Conservation (phyloP, 2,888 invertebrate species). For the Neoscelio sp. region DNA sequence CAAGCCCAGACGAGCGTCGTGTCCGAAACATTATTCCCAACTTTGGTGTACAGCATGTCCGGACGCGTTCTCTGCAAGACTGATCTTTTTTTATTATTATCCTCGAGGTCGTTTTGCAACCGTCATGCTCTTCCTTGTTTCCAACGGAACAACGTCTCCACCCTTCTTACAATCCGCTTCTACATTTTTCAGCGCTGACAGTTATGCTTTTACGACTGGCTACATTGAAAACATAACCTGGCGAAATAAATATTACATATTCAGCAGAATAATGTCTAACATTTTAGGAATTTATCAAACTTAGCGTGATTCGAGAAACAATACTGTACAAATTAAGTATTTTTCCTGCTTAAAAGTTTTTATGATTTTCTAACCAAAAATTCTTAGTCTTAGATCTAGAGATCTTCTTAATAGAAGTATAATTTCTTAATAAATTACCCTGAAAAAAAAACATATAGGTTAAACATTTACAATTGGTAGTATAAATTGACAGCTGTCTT, state of each 20-base stretch:
- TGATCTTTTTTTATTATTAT: constrained; percentile 63
- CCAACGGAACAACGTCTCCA: constrained; percentile 39
- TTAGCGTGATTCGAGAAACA: too few species aligned
- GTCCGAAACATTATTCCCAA: constrained; percentile 83
- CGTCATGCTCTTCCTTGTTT: constrained; percentile 56
- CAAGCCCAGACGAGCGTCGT: constrained; percentile 76
- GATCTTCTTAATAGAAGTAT: too few species aligned
- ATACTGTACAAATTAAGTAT: too few species aligned
- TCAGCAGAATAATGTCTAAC: constrained; percentile 5
- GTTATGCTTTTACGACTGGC: constrained; percentile 39
- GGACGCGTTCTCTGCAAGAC: constrained; percentile 56
- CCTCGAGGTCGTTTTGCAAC: constrained; percentile 46
- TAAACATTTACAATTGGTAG: too few species aligned
- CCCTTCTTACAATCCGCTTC: constrained; percentile 49
- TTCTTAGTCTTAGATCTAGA: too few species aligned
- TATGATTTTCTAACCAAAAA: too few species aligned
- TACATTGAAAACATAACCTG: constrained; percentile 22
- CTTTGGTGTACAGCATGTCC: constrained; percentile 73
- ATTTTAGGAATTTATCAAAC: constrained; percentile 2
- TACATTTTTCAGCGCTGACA: constrained; percentile 36
- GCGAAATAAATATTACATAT: constrained; percentile 15
- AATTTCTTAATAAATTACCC: too few species aligned
- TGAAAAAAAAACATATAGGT: too few species aligned
- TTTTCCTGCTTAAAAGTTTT: too few species aligned
- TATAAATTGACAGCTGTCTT: too few species aligned